phyloP scores from a whole-genome alignment of 2,888 invertebrate genomes.

The Rosalia funebris region DNA sequence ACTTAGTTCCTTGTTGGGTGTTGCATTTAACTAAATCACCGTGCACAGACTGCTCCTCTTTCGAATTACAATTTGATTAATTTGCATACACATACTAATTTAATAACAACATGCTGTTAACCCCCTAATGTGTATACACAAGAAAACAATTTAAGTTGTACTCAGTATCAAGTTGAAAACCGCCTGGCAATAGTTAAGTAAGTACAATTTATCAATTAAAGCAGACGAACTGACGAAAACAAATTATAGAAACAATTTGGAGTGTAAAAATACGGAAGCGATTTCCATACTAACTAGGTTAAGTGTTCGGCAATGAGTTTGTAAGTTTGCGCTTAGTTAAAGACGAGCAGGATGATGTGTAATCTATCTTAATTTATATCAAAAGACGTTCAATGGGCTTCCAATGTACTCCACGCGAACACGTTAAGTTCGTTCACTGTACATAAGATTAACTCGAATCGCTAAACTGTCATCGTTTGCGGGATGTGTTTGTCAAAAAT shows the following conservation, averaged over 20 bases:
- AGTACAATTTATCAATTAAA: constrained; percentile 40
- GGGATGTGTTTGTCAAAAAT: too few relatives aligned
- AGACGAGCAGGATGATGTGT: constrained; percentile 24
- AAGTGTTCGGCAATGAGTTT: constrained; percentile 43
- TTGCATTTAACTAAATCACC: too few relatives aligned
- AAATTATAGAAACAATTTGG: constrained; percentile 41
- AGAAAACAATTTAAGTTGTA: constrained; percentile 42
- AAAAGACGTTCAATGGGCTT: constrained; percentile 10
- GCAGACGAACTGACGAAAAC: constrained; percentile 33
- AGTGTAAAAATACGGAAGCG: constrained; percentile 38
- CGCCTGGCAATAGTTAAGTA: constrained; percentile 41
- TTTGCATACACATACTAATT: not conserved
- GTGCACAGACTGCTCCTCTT: not conserved
- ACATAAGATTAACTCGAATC: not conserved
- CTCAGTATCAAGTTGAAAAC: constrained; percentile 35
- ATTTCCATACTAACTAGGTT: constrained; percentile 37
- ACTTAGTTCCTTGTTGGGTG: too few relatives aligned
- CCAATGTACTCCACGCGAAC: constrained; percentile 1
- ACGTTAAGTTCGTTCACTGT: constrained; percentile 4
- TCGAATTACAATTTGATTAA: not conserved
- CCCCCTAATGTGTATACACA: not conserved
- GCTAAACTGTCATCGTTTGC: too few relatives aligned
- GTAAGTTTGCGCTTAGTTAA: constrained; percentile 34
- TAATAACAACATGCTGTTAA: not conserved
- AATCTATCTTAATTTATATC: constrained; percentile 27